Percentiles rank a stretch among this genome's conserved stretches.
phyloP scores from a whole-genome alignment of 35 echinoderm and acorn worm species.

The Apostichopus parvimensis region DNA sequence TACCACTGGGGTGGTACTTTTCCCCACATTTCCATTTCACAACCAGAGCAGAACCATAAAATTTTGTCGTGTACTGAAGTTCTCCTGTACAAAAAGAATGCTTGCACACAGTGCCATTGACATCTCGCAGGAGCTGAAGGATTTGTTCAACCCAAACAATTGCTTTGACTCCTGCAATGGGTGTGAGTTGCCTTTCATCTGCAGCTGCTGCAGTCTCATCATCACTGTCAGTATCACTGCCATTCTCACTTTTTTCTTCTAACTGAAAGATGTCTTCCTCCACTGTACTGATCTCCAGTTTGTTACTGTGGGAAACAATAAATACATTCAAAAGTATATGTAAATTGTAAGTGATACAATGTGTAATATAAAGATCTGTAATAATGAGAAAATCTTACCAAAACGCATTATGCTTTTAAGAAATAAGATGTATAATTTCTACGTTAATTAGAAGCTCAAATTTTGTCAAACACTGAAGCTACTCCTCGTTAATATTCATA shows the following conservation, averaged over 20 bases:
- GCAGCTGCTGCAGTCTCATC: not conserved
- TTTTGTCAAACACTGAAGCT: too few relatives aligned
- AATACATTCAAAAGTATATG: too few relatives aligned
- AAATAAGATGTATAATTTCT: too few relatives aligned
- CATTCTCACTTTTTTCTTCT: not conserved
- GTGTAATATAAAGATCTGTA: not conserved
- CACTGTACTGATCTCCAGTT: too few relatives aligned
- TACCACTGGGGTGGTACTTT: constrained; percentile 1
- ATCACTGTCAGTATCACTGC: not conserved
- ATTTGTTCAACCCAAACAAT: constrained; percentile 16
- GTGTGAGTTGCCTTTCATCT: not conserved
- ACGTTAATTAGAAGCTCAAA: too few relatives aligned
- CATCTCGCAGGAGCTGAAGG: not conserved
- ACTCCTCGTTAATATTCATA: too few relatives aligned
- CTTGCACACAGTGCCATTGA: not conserved
- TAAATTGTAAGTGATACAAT: too few relatives aligned
- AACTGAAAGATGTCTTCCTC: constrained; percentile 4
- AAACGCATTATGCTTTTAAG: too few relatives aligned
- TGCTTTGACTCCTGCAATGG: constrained; percentile 18
- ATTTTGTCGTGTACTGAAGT: not conserved
- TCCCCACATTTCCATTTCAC: not conserved
- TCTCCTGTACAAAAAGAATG: constrained; percentile 15
- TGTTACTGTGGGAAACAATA: too few relatives aligned
- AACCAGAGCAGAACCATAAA: constrained; percentile 1
- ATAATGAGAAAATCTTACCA: too few relatives aligned